Base-by-base conservation (phyloP, 2,113 vertebrate species). In the Synchiropus splendidus region DNA sequence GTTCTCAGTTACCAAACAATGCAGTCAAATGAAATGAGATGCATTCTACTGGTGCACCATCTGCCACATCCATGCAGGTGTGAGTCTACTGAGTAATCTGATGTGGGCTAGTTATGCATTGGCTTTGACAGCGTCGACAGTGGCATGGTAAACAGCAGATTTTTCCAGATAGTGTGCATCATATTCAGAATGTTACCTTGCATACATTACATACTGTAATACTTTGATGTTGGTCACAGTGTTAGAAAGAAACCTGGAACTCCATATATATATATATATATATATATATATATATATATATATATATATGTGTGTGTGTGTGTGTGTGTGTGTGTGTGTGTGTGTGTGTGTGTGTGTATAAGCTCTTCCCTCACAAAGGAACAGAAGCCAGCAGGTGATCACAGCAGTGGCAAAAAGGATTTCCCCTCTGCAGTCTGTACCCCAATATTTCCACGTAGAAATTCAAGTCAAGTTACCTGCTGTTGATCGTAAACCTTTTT, bases 31-130 rank as follows among this genome's bases (percentile, higher is more conserved):
- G 48, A 61, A 66, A 76, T 76, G 64, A 72, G 76, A 76, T 70
- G 54, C 61, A 68, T 54, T 64, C 72, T 79, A 70, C 67, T 48
- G 55, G 44, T 31, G 42, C 44, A 58, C 60, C 74, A 78, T 76
- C 70, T 77, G 74, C 57, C 57, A 33, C 61, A n/a, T 31, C 44
- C 49, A 61, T 64, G 69, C 75, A 78, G 73, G 75, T 78, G 75
- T 64, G 68, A 75, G 70, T 72, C 59, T 47, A 53, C 69, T 72
- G 65, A 52, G 42, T 60, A 51, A 61, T 37, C 46, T 45, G 61
- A 72, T 70, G 63, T 64, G 34, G 31, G 21, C 45, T 44, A 51
- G 50, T 42, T 63, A 35, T 40, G 54, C 67, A 64, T 33, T 13
- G 47, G 41, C 27, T 41, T 48, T n/a, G n/a, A 64, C 43, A 31